Conservation (phyloP, 2,888 invertebrate genomes). For the Hypercompe scribonia region DNA sequence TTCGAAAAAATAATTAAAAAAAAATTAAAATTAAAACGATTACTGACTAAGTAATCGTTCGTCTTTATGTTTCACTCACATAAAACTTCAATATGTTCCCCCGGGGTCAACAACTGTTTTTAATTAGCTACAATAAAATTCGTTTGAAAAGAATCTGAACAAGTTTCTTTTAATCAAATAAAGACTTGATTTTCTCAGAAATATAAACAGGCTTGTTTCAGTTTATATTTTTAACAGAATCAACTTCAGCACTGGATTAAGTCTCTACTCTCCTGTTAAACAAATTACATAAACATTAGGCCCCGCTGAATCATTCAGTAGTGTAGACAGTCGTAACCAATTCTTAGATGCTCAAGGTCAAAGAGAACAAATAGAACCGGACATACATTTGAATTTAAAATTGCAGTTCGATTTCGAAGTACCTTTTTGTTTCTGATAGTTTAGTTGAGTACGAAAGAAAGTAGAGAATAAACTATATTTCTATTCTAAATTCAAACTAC, state of each 20-base stretch:
- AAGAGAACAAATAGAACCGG: conserved; percentile 18
- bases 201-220: background rate
- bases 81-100: background rate
- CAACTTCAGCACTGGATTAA: conserved; percentile 8
- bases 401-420: conserved; percentile 8
- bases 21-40: background rate
- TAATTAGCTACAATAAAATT: background rate
- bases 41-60: background rate
- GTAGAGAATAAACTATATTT: background rate
- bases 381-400: conserved; percentile 18
- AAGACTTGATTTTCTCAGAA: background rate
- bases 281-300: conserved; percentile 31
- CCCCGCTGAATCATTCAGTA: conserved; percentile 32
- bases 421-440: background rate
- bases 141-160: background rate
- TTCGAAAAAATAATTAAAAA: too few species aligned
- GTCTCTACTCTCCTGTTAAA: conserved; percentile 9
- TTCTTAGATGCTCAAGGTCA: conserved; percentile 23
- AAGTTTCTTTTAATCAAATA: background rate
- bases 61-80: background rate
- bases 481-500: background rate
- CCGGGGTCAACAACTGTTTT: background rate
- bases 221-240: background rate
- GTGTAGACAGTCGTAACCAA: conserved; percentile 21
- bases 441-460: background rate